Evolutionary conservation across 2,113 vertebrate species (phyloP).

Genomic region (Carassius gibelio): DNA sequence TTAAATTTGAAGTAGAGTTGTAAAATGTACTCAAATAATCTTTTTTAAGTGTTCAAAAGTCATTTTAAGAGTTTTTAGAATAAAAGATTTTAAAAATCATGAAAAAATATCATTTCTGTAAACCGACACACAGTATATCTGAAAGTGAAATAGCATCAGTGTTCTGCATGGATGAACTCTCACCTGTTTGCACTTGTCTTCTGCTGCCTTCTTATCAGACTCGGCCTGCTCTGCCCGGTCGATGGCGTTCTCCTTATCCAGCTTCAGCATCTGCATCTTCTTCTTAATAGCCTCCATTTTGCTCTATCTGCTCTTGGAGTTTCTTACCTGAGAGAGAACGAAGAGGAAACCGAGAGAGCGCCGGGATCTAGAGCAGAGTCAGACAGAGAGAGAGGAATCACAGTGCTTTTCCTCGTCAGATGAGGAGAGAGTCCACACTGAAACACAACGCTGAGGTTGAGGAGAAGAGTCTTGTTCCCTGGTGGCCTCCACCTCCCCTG

Average conservation of each 20-base stretch:
- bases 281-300: conserved; percentile 98
- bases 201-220: conserved; percentile 85
- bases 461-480: conserved; percentile 68
- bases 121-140: not conserved
- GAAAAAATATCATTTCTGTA: too few species aligned
- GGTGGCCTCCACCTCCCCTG: conserved; percentile 47
- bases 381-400: conserved; percentile 15
- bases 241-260: conserved; percentile 95
- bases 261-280: conserved; percentile 98
- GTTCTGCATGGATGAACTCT: conserved; percentile 44
- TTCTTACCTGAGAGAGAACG: conserved; percentile 25
- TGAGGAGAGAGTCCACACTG: conserved; percentile 53
- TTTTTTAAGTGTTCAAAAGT: too few species aligned
- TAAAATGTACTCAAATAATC: too few species aligned
- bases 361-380: not conserved
- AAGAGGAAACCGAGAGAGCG: not conserved
- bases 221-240: conserved; percentile 93
- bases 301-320: conserved; percentile 30
- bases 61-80: not conserved
- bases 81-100: not conserved
- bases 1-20: too few species aligned
- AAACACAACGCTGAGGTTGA: conserved; percentile 64
- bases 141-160: not conserved
- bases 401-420: not conserved
- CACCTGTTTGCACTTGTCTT: conserved; percentile 93